phyloP scores from a whole-genome alignment of 2,113 vertebrate species.

The Brachionichthys hirsutus region DNA sequence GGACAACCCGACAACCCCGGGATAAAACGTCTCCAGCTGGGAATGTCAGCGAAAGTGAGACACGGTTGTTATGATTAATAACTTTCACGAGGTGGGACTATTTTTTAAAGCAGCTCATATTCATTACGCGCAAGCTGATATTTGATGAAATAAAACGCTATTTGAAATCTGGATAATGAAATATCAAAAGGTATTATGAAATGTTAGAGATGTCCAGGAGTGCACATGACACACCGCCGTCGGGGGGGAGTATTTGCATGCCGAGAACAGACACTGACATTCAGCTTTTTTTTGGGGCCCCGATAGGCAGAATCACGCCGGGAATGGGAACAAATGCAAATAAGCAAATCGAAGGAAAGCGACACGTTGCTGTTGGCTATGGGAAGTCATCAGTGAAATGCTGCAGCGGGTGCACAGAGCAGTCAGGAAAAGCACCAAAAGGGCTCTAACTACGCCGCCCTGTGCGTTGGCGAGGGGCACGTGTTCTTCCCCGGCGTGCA shows the following conservation, averaged over 20 bases:
- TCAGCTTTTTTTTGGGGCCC: slow-evolving; percentile 68
- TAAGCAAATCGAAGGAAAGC: slow-evolving; percentile 69
- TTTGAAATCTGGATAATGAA: slow-evolving; percentile 43
- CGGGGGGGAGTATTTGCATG: slow-evolving; percentile 70
- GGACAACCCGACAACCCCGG: no score
- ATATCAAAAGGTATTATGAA: slow-evolving; percentile 66
- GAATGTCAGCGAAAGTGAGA: background rate
- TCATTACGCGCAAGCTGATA: slow-evolving; percentile 18
- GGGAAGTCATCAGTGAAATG: slow-evolving; percentile 58
- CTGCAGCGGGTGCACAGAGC: slow-evolving; percentile 40
- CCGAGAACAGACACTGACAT: slow-evolving; percentile 64
- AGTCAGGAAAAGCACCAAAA: slow-evolving; percentile 57
- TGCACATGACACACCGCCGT: slow-evolving; percentile 56
- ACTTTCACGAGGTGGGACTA: slow-evolving; percentile 17
- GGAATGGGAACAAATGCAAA: slow-evolving; percentile 68
- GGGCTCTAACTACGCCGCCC: slow-evolving; percentile 28
- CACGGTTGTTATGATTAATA: background rate
- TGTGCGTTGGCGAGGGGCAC: slow-evolving; percentile 17
- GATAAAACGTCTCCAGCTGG: background rate
- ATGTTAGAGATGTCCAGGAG: slow-evolving; percentile 69
- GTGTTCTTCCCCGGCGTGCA: slow-evolving; percentile 11
- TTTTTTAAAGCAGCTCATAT: slow-evolving; percentile 14
- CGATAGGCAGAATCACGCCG: slow-evolving; percentile 58
- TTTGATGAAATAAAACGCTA: slow-evolving; percentile 27
- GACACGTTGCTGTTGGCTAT: slow-evolving; percentile 69